Base-by-base conservation (phyloP, 2,113 vertebrate species). In the Macquaria australasica region DNA sequence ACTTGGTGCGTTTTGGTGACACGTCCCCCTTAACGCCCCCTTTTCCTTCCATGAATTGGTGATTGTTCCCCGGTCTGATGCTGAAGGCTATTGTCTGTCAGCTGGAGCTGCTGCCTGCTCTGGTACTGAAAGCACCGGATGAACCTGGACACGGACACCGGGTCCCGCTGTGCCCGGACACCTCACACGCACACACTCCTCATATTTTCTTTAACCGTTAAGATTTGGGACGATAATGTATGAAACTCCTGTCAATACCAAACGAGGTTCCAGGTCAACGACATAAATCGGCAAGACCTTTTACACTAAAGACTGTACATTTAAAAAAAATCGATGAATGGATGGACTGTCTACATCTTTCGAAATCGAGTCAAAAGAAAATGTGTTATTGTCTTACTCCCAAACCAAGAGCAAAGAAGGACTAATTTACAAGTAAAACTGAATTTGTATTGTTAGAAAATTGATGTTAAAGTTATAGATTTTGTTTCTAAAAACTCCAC, bases 61-160 rank as follows among this genome's bases (percentile, higher is more conserved):
- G 95, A 95, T 96, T 96, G 96, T 96, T 96, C 94, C 89, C 88
- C 70, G 90, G 79, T 90, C 90, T 93, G 91, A 94, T 86, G 86
- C 82, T 94, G 84, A 83, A 90, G 89, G 77, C 93, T 84, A 94
- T 95, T 96, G 95, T 95, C 86, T 91, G 79, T 81, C 43, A 88
- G 85, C 86, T 85, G 93, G 85, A 88, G 82, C 73, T 84, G 55
- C 81, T 73, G 86, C 73, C 62, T 81, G 87, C 20, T 62, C 83
- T 85, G 83, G 85, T 90, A 18, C 87, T 91, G 85, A 87, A 88
- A 88, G 75, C 76, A 79, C 79, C 73, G 73, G 88, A 84, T 91
- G 83, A 91, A 95, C 90, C 89, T 84, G 89, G 83, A 72, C 78
- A 89, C 84, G 77, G 81, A 90, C 91, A 69, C 63, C 91, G 86